Evolutionary conservation across 2,113 vertebrate genomes (phyloP), one percentile per base, ranked within the genome.

Genomic region (Paradisaea rubra): DNA sequence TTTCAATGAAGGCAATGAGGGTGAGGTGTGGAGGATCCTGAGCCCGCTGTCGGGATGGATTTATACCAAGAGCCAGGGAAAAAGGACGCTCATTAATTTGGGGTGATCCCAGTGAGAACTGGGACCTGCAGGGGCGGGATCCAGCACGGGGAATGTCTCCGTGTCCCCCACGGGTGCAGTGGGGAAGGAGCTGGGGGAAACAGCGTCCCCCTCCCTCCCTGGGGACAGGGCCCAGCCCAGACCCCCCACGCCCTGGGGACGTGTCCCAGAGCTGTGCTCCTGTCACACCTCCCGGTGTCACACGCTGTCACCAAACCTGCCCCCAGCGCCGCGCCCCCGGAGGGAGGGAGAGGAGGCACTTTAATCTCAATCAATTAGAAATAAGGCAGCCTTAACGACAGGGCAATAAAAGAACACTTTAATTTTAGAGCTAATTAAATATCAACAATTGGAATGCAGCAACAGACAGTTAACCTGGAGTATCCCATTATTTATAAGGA

Each of bases 401-500:
- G 88, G 94, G 95, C 88, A 95, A 97, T 96, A 97, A 97, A 97
- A 96, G 96, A 93, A 93, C 86, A 66, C 92, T 98, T 98, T 97
- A 96, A 98, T 97, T 98, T 97, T 94, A 96, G 96, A 98, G 97
- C 97, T 98, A 98, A 98, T 98, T 98, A 98, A 98, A 98, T 98
- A 98, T 97, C 98, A 97, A 98, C 98, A 97, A 98, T 96, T 94
- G 98, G 95, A 96, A 97, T 96, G 96, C 94, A 44, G 96, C 93
- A 94, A 81, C 97, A 97, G 97, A 95, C 97, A 96, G 97, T 97
- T 98, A 98, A 98, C 98, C 98, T 97, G 97, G 97, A 96, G 96
- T 96, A 79, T 97, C 97, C 97, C 97, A 63, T 97, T 97, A 97
- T 98, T 98, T 98, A 97, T 97, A 94, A 86, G 96, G 97, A 96